Evolutionary conservation across 92 coral and sea anemone genomes (phyloP).

Genomic region (Epizoanthus illoricatus): DNA sequence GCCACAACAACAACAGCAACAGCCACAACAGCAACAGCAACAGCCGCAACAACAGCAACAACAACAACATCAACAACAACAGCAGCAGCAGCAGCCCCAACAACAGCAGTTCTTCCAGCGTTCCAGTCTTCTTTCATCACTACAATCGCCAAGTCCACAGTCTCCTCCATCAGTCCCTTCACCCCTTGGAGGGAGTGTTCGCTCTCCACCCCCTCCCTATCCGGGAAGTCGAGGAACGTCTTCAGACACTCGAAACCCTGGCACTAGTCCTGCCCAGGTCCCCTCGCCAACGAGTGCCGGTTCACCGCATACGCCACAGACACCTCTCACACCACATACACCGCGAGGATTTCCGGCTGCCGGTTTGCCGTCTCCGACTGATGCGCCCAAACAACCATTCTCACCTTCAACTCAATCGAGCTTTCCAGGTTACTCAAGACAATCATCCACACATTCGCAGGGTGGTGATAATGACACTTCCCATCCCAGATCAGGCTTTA

Average conservation of each 20-base stretch:
- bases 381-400: constrained; percentile 88
- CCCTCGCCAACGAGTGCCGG: constrained; percentile 97
- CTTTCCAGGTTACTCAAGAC: constrained; percentile 46
- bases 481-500: constrained; percentile 71
- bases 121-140: constrained; percentile 65
- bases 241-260: constrained; percentile 64
- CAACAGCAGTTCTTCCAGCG: constrained; percentile 71
- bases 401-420: constrained; percentile 81
- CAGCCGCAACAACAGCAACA: constrained; percentile 41
- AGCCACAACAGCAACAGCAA: constrained; percentile 45
- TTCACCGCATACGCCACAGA: constrained; percentile 96
- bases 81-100: constrained; percentile 26
- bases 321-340: constrained; percentile 89
- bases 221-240: constrained; percentile 67
- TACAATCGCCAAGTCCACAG: constrained; percentile 81
- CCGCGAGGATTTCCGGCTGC: constrained; percentile 69
- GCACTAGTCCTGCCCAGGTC: constrained; percentile 81
- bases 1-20: constrained; percentile 67
- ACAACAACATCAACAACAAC: constrained; percentile 33
- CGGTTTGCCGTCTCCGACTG: constrained; percentile 95
- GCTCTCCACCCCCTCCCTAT: constrained; percentile 96
- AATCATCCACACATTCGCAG: constrained; percentile 49
- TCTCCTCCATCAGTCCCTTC: constrained; percentile 80
- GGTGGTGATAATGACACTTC: constrained; percentile 56
- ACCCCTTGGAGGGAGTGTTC: constrained; percentile 79